Percentiles rank a stretch among this genome's conserved stretches.
Evolutionary conservation across 2,113 vertebrate genomes (phyloP).

Genomic region (Penelope pileata): DNA sequence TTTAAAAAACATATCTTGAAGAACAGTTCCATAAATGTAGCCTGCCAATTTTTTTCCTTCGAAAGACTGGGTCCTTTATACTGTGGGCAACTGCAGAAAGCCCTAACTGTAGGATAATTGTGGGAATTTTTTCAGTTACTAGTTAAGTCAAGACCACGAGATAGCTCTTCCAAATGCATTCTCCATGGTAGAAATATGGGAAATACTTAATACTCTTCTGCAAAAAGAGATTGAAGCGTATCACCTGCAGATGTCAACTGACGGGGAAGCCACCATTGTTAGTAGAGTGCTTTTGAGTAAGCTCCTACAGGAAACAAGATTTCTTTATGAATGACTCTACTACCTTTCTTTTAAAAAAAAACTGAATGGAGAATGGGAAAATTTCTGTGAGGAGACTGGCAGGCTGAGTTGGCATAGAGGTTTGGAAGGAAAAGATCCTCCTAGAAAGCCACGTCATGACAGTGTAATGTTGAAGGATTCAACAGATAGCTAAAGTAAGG

Average conservation of each 20-base stretch:
- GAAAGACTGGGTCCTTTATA: background rate
- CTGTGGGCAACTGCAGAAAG: background rate
- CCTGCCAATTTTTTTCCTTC: background rate
- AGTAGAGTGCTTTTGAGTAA: background rate
- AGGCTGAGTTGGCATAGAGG: background rate
- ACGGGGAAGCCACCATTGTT: background rate
- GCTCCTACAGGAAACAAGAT: background rate
- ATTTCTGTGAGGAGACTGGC: background rate
- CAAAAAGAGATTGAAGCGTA: background rate
- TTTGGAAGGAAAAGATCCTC: background rate
- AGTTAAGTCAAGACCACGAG: fast-evolving
- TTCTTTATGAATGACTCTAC: background rate
- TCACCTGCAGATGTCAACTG: background rate
- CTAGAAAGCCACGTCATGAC: background rate
- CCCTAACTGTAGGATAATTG: background rate
- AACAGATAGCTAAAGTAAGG: background rate
- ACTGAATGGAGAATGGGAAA: background rate
- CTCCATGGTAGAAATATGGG: background rate
- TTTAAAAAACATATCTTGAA: background rate
- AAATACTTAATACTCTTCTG: background rate
- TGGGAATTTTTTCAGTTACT: background rate
- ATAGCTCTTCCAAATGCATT: background rate
- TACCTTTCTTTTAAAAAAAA: background rate
- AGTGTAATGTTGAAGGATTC: background rate
- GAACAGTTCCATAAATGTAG: background rate